These are phyloP conservation scores for Cataglyphis livida DNA, from an alignment of 2,888 invertebrate genomes.

Conservation along the genomic window DNA sequence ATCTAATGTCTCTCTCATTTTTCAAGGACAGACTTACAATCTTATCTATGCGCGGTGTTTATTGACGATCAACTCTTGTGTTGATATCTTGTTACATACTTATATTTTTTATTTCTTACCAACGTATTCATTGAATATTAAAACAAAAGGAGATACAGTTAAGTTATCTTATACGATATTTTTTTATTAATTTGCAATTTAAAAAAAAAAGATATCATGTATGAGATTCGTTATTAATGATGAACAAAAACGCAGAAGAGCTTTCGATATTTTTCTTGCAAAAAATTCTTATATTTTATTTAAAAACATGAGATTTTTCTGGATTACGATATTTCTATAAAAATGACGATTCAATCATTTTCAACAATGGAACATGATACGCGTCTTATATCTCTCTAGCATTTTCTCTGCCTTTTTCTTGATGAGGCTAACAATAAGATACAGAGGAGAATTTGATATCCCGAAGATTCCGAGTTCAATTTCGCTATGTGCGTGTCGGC, in stretches of 20 bases:
- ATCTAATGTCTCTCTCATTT: background rate
- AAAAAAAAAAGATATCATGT: background rate
- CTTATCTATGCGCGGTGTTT: background rate
- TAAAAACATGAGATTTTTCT: background rate
- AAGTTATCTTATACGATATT: background rate
- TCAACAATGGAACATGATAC: background rate
- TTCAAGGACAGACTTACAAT: no score
- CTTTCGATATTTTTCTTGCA: background rate
- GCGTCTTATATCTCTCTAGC: background rate
- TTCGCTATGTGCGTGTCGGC: constrained; percentile 3
- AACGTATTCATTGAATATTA: background rate
- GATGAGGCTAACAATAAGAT: background rate
- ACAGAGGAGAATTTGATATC: background rate
- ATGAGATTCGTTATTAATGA: background rate
- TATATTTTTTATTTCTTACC: background rate
- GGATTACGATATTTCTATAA: background rate
- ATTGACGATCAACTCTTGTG: background rate
- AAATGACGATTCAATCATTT: background rate
- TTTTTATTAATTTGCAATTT: background rate
- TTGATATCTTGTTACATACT: background rate
- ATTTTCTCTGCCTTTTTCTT: background rate
- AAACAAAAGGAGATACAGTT: background rate
- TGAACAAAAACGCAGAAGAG: no score
- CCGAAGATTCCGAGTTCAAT: background rate
- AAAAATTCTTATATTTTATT: background rate